phyloP scores from a whole-genome alignment of 2,888 invertebrate genomes.

The Cephus spinipes region DNA sequence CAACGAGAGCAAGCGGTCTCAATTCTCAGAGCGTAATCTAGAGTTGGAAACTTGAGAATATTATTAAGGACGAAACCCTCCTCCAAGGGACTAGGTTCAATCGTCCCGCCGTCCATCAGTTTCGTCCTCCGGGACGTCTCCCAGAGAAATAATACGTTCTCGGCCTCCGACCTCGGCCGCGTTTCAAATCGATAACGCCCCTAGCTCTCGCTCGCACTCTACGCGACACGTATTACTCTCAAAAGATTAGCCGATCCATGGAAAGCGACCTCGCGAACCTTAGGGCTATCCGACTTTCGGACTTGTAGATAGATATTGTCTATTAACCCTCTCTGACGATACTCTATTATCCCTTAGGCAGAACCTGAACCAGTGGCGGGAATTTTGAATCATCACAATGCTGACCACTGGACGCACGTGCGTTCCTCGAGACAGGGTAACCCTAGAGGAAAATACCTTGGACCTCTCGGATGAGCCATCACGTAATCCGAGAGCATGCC shows the following conservation, averaged over 20 bases:
- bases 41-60: neutral
- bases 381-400: neutral
- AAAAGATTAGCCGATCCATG: neutral
- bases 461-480: neutral
- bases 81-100: neutral
- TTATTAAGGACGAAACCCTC: neutral
- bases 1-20: neutral
- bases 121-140: conserved; percentile 23
- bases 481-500: neutral
- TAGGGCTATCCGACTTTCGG: neutral
- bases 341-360: neutral
- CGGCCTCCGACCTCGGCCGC: conserved; percentile 18
- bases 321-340: neutral
- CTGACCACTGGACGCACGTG: neutral
- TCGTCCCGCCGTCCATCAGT: neutral
- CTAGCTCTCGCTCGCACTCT: neutral
- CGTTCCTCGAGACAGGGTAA: neutral
- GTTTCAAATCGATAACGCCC: conserved; percentile 42
- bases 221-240: neutral
- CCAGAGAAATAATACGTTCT: conserved; percentile 30
- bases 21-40: neutral
- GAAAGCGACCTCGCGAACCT: neutral
- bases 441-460: neutral
- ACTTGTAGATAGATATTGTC: neutral
- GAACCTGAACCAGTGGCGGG: neutral